Evolutionary conservation across 2,888 invertebrate species (phyloP), one percentile per base, ranked within the genome.

Genomic region (Cosmia trapezina): DNA sequence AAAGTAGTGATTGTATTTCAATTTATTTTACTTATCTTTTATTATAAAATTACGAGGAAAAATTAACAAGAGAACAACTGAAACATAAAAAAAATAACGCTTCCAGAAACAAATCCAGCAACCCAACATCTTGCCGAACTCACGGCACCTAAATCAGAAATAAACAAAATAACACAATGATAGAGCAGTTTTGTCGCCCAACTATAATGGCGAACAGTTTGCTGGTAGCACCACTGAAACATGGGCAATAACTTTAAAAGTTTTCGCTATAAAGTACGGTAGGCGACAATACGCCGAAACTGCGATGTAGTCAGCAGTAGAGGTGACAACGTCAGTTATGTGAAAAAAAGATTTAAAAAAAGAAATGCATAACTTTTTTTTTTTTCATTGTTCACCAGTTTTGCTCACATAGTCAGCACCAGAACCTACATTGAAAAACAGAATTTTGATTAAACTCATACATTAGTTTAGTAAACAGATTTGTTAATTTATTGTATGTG

Each of bases 191-290:
- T 79, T 69, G 72, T 56, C 73, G 47, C 70, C 79, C 77, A 75
- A 45, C 57, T 60, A 78, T 86, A 87, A 86, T 83, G 78, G 73
- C 73, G 70, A 89, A 86, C 87, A 89, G 88, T 89, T 90, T 86
- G 86, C 81, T 78, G 77, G 75, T 68, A 77, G 71, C 76, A 68
- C 69, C 76, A 83, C 81, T 81, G 79, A 87, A 79, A 86, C 85
- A 83, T 78, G 79, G 76, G 69, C 87, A 84, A 89, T 91, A 90
- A 90, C 88, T 91, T 90, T 87, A 91, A 90, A 86, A 88, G 88
- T 89, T 89, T 65, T 86, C 73, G 82, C 88, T 87, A 89, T 90
- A 89, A 90, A 90, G 80, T 84, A 79, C 56, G 37, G 75, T 71
- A 88, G 88, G 88, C 89, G 90, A 89, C 88, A 89, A 88, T 88